These are phyloP conservation scores for Brachypterus glaber DNA, from an alignment of 2,888 invertebrate species.

Conservation along the genomic window DNA sequence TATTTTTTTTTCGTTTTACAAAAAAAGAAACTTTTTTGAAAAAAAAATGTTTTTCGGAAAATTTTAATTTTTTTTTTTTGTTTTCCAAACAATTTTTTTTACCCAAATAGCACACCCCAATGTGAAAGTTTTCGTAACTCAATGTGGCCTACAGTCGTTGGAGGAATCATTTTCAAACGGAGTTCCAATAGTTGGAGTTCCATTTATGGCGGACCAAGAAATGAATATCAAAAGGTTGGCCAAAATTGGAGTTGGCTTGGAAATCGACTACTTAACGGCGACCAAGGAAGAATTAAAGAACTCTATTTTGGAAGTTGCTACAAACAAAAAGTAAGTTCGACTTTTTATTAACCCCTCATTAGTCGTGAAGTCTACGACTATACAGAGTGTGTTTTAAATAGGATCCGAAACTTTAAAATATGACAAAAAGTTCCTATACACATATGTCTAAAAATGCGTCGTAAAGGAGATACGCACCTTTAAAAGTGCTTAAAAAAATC, in stretches of 20 bases:
- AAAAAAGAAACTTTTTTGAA: too few relatives aligned
- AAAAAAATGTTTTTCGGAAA: too few relatives aligned
- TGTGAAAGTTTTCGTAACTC: slow-evolving; percentile 28
- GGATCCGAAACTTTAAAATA: too few relatives aligned
- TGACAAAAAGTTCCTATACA: too few relatives aligned
- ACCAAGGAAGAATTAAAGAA: slow-evolving; percentile 25
- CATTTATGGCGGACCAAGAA: slow-evolving; percentile 30
- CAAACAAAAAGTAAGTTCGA: slow-evolving; percentile 26
- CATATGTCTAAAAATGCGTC: too few relatives aligned
- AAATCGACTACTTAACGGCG: slow-evolving; percentile 24
- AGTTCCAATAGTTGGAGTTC: slow-evolving; percentile 29
- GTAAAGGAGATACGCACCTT: too few relatives aligned
- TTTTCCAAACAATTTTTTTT: background rate
- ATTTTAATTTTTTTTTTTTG: too few relatives aligned
- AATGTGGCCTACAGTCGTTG: slow-evolving; percentile 30
- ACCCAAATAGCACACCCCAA: slow-evolving; percentile 29
- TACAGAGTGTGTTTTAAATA: too few relatives aligned
- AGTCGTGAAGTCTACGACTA: too few relatives aligned
- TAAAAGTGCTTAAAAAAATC: too few relatives aligned
- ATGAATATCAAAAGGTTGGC: slow-evolving; percentile 25
- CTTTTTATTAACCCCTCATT: too few relatives aligned
- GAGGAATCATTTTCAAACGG: slow-evolving; percentile 29
- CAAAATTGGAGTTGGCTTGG: slow-evolving; percentile 22
- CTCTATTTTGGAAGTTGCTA: slow-evolving; percentile 25
- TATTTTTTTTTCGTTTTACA: too few relatives aligned